Conservation (phyloP, 2,888 invertebrate species). For the Drosophila fulvimacula region DNA sequence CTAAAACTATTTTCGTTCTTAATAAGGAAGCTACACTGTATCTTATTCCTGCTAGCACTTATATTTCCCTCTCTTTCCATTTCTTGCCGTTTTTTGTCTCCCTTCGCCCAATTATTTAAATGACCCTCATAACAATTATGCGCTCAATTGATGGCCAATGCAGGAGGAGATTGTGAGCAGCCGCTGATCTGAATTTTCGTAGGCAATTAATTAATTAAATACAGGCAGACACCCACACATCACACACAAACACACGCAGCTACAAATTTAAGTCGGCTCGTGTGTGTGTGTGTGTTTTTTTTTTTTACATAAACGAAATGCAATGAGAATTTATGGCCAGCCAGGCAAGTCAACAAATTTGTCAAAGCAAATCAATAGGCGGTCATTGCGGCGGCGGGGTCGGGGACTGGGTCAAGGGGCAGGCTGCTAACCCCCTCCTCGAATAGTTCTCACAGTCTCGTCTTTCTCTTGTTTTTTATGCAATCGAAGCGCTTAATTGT, state of each 20-base stretch:
- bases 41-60: neutral
- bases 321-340: constrained; percentile 74
- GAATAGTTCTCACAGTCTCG: constrained; percentile 47
- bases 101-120: constrained; percentile 61
- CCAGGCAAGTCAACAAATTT: constrained; percentile 58
- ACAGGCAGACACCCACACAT: constrained; percentile 43
- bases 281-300: too few relatives aligned
- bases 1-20: too few relatives aligned
- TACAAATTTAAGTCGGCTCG: constrained; percentile 17
- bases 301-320: constrained; percentile 74
- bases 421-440: constrained; percentile 11
- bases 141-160: constrained; percentile 66
- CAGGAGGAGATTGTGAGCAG: constrained; percentile 37
- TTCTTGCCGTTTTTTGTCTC: neutral
- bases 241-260: constrained; percentile 12
- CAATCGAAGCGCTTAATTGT: constrained; percentile 64
- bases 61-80: neutral
- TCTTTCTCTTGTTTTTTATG: constrained; percentile 33
- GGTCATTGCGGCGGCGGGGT: neutral
- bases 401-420: neutral
- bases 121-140: constrained; percentile 75
- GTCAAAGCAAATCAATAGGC: constrained; percentile 74
- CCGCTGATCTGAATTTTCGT: constrained; percentile 39
- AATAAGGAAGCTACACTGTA: neutral
- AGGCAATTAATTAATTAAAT: constrained; percentile 76